Conservation (phyloP, 2,113 vertebrate genomes). For the Mustelus asterias region DNA sequence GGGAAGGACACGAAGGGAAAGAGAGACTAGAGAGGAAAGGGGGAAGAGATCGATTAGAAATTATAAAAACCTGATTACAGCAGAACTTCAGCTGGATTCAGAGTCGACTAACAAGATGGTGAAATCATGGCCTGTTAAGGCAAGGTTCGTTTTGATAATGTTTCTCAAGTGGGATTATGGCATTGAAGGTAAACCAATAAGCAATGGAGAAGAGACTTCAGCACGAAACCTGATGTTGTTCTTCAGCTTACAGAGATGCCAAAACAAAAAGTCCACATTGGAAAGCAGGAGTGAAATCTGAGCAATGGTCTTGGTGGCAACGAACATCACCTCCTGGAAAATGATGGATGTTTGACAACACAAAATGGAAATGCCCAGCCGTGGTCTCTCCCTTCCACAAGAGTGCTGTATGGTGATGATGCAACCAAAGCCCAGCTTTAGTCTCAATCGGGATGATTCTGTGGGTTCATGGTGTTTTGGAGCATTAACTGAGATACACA, state of each 20-base stretch:
- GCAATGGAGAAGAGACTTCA: background rate
- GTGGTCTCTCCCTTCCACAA: background rate
- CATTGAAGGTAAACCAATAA: background rate
- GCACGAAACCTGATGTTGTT: slow-evolving; percentile 2
- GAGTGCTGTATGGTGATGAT: background rate
- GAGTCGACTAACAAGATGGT: background rate
- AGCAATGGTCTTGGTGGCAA: background rate
- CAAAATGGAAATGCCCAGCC: slow-evolving; percentile 5
- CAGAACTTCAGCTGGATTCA: background rate
- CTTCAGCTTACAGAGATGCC: slow-evolving; percentile 24
- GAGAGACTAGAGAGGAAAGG: background rate
- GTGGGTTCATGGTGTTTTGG: background rate
- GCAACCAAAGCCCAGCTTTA: slow-evolving; percentile 26
- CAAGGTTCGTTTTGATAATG: background rate
- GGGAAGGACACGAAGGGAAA: background rate
- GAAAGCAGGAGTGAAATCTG: background rate
- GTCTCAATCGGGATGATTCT: slow-evolving; percentile 24
- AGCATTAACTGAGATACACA: slow-evolving; percentile 32
- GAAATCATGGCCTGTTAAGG: slow-evolving; percentile 1
- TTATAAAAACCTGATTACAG: slow-evolving; percentile 15
- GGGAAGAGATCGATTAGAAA: background rate
- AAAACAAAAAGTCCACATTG: slow-evolving; percentile 7
- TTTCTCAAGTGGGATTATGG: background rate
- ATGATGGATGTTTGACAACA: slow-evolving; percentile 17
- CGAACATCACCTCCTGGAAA: background rate